Evolutionary conservation across 2,113 vertebrate species (phyloP), one percentile per base, ranked within the genome.

Genomic region (Halcyon malimbica): DNA sequence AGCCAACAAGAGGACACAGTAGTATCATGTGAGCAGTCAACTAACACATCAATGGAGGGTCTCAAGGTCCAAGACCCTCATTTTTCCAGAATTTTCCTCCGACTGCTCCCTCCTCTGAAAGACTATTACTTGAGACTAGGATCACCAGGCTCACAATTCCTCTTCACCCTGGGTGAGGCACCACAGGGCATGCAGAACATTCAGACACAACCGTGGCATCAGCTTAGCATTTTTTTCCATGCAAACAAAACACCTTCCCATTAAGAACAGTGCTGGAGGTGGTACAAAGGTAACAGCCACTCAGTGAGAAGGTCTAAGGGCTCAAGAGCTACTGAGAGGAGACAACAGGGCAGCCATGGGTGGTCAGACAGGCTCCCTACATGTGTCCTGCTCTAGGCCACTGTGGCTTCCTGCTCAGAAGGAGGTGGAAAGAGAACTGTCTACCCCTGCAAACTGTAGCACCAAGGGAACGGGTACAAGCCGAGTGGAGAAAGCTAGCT

Each of bases 21-120:
- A 9, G 23, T 2, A 11, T 56, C 56, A 25, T 3, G 24, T 24
- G 26, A 28, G 28, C 54, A 67, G 44, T 10, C 42, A 90, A 39
- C 35, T 35, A 41, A 50, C 4, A 33, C 35, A 16, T 5, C 6
- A 41, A 13, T 7, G 1, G 1, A 13, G 23, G 11, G 2, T 35
- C 60, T 26, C 6, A 1, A 67, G 31, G 39, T 29, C 54, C 25
- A 4, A 76, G 39, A 63, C 7, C 13, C 6, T 5, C 28, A 11
- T 29, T 92, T 74, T 35, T 81, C 26, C 23, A 63, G 25, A 25
- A 12, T n/a, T 57, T 57, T 68, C 44, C 48, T 73, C 26, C 2
- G 1, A 2, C 33, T 50, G 26, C 8, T 8, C 19, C 16, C 15
- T 70, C 69, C 76, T 83, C 76, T 50, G 33, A 35, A 60, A 76